phyloP scores from a whole-genome alignment of 2,113 vertebrate species.

The Chelonoidis abingdonii region DNA sequence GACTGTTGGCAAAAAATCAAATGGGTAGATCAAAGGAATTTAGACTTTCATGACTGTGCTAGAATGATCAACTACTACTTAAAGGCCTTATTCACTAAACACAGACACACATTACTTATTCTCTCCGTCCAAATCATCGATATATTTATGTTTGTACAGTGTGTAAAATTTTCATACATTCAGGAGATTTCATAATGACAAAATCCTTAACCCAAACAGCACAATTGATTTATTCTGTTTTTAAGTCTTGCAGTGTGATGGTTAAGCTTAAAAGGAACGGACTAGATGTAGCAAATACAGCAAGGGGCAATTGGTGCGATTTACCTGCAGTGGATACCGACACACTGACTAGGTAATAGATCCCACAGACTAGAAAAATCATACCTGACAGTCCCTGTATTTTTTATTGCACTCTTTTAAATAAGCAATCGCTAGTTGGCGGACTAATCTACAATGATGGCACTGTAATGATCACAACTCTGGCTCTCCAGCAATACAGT shows the following conservation, averaged over 20 bases:
- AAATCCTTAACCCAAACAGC: background rate
- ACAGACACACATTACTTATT: background rate
- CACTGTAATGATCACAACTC: background rate
- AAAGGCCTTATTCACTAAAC: background rate
- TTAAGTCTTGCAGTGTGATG: background rate
- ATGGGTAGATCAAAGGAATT: conserved; percentile 36
- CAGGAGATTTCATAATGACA: background rate
- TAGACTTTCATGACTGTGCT: background rate
- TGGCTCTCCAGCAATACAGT: background rate
- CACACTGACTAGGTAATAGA: background rate
- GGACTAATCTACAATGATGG: conserved; percentile 3
- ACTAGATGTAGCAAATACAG: background rate
- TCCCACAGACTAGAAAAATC: background rate
- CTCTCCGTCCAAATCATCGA: background rate
- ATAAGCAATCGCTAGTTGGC: background rate
- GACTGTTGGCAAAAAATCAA: conserved; percentile 23
- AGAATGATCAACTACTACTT: conserved; percentile 2
- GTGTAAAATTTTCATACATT: background rate
- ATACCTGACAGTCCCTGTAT: accelerated
- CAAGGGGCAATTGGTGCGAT: background rate
- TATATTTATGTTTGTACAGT: background rate
- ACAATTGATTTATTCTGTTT: background rate
- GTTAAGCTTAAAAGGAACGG: conserved; percentile 1
- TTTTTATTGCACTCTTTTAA: conserved; percentile 15
- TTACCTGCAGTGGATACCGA: background rate